Percentiles rank a stretch among this genome's conserved stretches.
Evolutionary conservation across 1,140 invertebrate genomes (phyloP).

Genomic region (Bombus haemorrhoidalis): DNA sequence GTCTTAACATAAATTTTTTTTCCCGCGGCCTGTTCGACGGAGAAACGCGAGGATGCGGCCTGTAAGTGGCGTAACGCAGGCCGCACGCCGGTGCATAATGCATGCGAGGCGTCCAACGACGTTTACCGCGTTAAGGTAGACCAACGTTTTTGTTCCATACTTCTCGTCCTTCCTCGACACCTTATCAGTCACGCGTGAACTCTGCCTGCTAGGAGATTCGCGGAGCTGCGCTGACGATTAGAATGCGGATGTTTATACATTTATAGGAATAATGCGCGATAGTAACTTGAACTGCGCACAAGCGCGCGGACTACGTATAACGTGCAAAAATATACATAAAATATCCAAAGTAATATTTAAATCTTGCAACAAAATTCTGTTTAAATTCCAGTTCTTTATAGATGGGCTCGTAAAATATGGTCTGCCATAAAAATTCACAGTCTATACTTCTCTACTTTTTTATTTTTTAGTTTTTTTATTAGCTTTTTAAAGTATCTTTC

Average conservation of each 20-base stretch:
- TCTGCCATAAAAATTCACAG: background rate
- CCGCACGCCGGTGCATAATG: conserved; percentile 56
- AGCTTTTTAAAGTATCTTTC: background rate
- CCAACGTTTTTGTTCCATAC: background rate
- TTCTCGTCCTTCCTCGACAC: conserved; percentile 13
- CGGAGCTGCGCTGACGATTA: background rate
- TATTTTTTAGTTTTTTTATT: background rate
- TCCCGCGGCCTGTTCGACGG: conserved; percentile 7
- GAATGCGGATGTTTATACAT: background rate
- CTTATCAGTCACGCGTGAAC: conserved; percentile 21
- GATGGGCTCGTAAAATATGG: background rate
- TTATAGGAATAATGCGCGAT: no score
- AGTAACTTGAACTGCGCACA: no score
- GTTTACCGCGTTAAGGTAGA: conserved; percentile 38
- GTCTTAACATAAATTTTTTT: conserved; percentile 70
- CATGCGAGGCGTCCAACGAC: conserved; percentile 57
- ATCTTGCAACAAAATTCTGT: background rate
- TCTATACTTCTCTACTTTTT: accelerated
- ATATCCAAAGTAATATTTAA: background rate
- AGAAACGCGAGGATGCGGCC: conserved; percentile 46
- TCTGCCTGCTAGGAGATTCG: background rate
- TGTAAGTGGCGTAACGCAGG: conserved; percentile 49
- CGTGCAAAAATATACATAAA: background rate
- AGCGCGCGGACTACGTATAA: no score
- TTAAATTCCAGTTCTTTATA: background rate